A percentile compares a stretch with the other conserved stretches of the same genome.
These are phyloP conservation scores for Lucinisca nassula DNA, from an alignment of 2,888 invertebrate genomes.

Conservation along the genomic window DNA sequence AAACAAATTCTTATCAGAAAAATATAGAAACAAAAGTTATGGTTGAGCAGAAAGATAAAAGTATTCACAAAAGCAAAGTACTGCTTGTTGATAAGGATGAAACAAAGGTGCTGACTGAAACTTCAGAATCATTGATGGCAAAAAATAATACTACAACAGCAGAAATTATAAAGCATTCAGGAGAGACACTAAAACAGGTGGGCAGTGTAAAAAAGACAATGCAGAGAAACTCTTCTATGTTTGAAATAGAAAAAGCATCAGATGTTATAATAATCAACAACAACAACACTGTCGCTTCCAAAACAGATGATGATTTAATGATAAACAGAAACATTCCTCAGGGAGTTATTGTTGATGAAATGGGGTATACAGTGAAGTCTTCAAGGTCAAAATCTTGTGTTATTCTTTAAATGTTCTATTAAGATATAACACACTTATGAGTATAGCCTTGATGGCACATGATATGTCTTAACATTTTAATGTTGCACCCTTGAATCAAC, in stretches of 20 bases:
- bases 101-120: background rate
- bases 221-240: constrained; percentile 23
- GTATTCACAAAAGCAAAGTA: background rate
- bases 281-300: background rate
- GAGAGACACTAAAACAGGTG: background rate
- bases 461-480: too few relatives aligned
- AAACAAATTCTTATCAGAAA: background rate
- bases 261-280: background rate
- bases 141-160: background rate
- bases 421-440: background rate
- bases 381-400: constrained; percentile 62
- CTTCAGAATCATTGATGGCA: background rate
- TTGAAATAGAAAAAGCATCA: constrained; percentile 21
- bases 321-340: constrained; percentile 15
- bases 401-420: constrained; percentile 31
- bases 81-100: background rate
- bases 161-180: background rate
- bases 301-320: background rate
- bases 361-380: constrained; percentile 51
- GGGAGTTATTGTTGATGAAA: constrained; percentile 38
- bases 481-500: too few relatives aligned
- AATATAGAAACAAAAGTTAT: background rate
- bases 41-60: background rate
- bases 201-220: background rate
- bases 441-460: too few relatives aligned